Evolutionary conservation across 2,113 vertebrate genomes (phyloP).

Genomic region (Callipepla californica): DNA sequence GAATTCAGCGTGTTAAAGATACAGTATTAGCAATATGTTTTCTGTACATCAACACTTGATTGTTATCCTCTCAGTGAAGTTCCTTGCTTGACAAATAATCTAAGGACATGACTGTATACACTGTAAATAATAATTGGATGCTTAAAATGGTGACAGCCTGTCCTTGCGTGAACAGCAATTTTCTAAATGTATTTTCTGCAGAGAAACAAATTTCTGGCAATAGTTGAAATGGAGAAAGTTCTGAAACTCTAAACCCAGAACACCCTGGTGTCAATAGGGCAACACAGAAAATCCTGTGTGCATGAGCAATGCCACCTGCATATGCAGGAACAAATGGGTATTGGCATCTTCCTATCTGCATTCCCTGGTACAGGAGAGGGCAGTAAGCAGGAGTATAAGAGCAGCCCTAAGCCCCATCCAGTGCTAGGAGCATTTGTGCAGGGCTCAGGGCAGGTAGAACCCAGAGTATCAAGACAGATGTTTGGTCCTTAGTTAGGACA

Average conservation of each 20-base stretch:
- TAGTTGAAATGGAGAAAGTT: neutral
- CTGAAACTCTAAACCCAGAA: neutral
- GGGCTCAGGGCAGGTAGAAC: neutral
- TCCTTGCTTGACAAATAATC: neutral
- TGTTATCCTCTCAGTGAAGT: neutral
- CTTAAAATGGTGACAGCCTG: neutral
- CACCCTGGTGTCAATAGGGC: neutral
- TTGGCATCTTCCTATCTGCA: neutral
- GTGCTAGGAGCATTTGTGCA: too few species aligned
- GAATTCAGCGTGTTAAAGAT: neutral
- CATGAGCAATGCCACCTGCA: neutral
- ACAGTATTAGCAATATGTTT: neutral
- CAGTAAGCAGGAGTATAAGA: neutral
- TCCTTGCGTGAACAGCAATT: neutral
- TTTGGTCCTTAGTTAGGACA: neutral
- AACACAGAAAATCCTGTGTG: neutral
- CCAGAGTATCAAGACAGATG: neutral
- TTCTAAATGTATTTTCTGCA: neutral
- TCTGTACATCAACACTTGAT: neutral
- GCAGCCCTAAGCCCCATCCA: neutral
- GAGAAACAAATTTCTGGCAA: neutral
- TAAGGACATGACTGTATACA: neutral
- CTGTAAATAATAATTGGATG: neutral
- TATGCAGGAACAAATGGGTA: neutral
- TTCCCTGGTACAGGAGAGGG: neutral